A percentile compares a stretch with the other conserved stretches of the same genome.
phyloP scores from a whole-genome alignment of 2,888 invertebrate genomes.

The Belgica antarctica region DNA sequence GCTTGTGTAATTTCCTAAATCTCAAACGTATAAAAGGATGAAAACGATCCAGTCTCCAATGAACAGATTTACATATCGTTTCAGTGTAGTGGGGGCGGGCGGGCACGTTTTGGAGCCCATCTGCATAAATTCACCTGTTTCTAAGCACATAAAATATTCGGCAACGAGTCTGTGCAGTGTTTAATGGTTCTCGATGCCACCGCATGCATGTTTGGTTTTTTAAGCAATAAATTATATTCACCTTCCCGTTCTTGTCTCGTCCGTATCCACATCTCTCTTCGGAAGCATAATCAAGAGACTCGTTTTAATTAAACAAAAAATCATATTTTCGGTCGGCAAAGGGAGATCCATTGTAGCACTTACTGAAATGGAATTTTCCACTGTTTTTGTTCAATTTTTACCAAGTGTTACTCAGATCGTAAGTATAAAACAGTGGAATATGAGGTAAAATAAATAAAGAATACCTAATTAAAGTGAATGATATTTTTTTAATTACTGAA shows the following conservation, averaged over 20 bases:
- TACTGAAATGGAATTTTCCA: background rate
- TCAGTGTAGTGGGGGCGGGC: no score
- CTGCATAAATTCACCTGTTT: constrained; percentile 18
- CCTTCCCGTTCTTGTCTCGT: no score
- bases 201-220: background rate
- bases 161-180: constrained; percentile 1
- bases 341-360: background rate
- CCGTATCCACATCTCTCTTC: constrained; percentile 2
- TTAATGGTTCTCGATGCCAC: constrained; percentile 2
- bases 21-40: constrained; percentile 31
- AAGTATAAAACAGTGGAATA: no score
- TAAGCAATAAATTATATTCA: constrained; percentile 11
- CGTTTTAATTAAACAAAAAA: constrained; percentile 11
- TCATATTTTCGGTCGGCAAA: background rate
- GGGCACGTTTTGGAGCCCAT: background rate
- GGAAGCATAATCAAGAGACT: constrained; percentile 11
- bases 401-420: no score
- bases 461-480: no score
- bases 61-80: constrained; percentile 40
- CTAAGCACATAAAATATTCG: constrained; percentile 1
- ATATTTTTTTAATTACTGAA: no score
- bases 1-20: constrained; percentile 38
- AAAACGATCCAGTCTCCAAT: constrained; percentile 33
- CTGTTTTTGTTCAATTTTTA: no score
- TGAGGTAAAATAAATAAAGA: no score